phyloP scores from a whole-genome alignment of 2,797 vertebrate genomes.

The Chelonia mydas region DNA sequence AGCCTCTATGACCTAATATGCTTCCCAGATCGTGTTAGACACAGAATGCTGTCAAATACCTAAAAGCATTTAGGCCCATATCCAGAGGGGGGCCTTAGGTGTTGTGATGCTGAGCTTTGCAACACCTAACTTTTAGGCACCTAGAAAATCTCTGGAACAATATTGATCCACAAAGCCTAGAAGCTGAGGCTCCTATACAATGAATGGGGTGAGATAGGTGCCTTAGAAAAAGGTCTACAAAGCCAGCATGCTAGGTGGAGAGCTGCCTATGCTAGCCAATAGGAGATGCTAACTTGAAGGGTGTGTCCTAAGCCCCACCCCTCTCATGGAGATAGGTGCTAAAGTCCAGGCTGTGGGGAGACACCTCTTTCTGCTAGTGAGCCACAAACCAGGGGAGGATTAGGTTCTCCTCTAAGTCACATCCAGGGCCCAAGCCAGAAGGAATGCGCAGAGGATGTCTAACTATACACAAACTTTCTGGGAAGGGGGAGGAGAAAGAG shows the following conservation, averaged over 20 bases:
- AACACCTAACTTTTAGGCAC: neutral
- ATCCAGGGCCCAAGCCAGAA: too few relatives aligned
- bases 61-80: neutral
- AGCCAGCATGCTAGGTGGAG: neutral
- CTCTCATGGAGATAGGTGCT: neutral
- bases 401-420: neutral
- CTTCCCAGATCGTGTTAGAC: neutral
- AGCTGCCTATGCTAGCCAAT: too few relatives aligned
- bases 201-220: neutral
- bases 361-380: neutral
- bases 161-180: neutral
- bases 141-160: neutral
- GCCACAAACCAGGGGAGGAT: neutral
- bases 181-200: neutral
- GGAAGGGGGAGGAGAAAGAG: neutral
- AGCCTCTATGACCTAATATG: neutral
- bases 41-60: neutral
- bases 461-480: neutral
- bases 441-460: neutral
- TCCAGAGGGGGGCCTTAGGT: neutral
- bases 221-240: neutral
- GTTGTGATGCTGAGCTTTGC: neutral
- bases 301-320: too few relatives aligned
- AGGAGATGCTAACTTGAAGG: neutral
- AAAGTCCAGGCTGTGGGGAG: neutral